Conservation (phyloP, 1,140 invertebrate species). For the Anoplophora glabripennis region DNA sequence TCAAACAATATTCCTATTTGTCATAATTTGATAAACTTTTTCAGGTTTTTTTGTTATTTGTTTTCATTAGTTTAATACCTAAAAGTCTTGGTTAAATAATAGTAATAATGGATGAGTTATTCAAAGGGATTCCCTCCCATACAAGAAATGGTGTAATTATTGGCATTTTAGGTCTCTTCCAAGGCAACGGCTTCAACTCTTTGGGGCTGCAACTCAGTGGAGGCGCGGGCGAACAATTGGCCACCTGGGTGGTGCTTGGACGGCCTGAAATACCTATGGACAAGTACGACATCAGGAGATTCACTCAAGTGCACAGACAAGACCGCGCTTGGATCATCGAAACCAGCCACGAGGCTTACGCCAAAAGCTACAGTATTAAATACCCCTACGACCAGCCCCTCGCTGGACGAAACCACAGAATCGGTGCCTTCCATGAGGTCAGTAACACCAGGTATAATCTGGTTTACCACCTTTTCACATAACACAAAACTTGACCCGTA, state of each 20-base stretch:
- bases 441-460: slow-evolving; percentile 9
- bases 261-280: slow-evolving; percentile 83
- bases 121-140: too few species aligned
- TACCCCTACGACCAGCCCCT: slow-evolving; percentile 83
- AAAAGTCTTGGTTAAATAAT: too few species aligned
- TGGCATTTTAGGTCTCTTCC: slow-evolving; percentile 61
- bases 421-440: slow-evolving; percentile 68
- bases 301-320: slow-evolving; percentile 65
- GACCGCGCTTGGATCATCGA: slow-evolving; percentile 73
- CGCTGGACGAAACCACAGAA: slow-evolving; percentile 71
- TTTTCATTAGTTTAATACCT: too few species aligned
- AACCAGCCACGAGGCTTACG: slow-evolving; percentile 82
- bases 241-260: slow-evolving; percentile 78
- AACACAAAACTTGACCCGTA: too few species aligned
- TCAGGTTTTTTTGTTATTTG: too few species aligned
- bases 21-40: too few species aligned
- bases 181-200: slow-evolving; percentile 85
- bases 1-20: too few species aligned
- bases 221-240: slow-evolving; percentile 79
- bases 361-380: slow-evolving; percentile 79
- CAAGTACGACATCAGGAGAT: slow-evolving; percentile 76
- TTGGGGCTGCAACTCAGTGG: slow-evolving; percentile 88
- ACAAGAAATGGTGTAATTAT: too few species aligned
- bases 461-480: too few species aligned
- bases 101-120: too few species aligned